phyloP scores from a whole-genome alignment of 2,797 vertebrate genomes.

The Oreochromis grahami region DNA sequence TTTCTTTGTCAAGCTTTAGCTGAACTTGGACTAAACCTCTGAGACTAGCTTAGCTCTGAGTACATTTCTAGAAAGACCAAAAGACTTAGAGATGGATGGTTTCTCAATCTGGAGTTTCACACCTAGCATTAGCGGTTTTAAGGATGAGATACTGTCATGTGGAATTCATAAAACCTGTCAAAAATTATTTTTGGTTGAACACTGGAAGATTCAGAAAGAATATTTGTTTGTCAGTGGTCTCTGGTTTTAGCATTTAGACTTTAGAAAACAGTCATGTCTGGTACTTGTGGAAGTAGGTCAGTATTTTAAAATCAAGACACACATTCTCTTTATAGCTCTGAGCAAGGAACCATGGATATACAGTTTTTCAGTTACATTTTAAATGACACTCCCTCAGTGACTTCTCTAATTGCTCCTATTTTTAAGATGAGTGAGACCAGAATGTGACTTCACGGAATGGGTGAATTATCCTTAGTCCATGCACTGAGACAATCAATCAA shows the following conservation, averaged over 20 bases:
- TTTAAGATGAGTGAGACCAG: not conserved
- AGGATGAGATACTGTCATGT: not conserved
- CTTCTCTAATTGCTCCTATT: not conserved
- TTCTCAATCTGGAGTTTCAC: not conserved
- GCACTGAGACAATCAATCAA: not conserved
- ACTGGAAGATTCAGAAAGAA: conserved; percentile 21
- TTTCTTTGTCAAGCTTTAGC: not conserved
- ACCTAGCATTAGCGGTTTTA: not conserved
- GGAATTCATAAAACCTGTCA: conserved; percentile 8
- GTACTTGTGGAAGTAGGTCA: conserved; percentile 46
- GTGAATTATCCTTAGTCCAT: not conserved
- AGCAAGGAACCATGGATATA: not conserved
- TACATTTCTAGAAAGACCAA: not conserved
- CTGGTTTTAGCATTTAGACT: conserved; percentile 18
- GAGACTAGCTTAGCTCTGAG: not conserved
- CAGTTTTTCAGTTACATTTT: conserved; percentile 8
- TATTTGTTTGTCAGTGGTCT: conserved; percentile 7
- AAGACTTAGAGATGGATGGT: not conserved
- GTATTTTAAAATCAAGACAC: conserved; percentile 37
- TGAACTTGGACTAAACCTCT: not conserved
- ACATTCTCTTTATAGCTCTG: conserved; percentile 9
- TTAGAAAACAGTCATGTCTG: conserved; percentile 29
- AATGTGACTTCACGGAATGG: not conserved
- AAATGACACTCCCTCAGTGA: not conserved
- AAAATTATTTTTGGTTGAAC: conserved; percentile 33